These are phyloP conservation scores for Labrus mixtus DNA, from an alignment of 2,113 vertebrate species.

Conservation along the genomic window DNA sequence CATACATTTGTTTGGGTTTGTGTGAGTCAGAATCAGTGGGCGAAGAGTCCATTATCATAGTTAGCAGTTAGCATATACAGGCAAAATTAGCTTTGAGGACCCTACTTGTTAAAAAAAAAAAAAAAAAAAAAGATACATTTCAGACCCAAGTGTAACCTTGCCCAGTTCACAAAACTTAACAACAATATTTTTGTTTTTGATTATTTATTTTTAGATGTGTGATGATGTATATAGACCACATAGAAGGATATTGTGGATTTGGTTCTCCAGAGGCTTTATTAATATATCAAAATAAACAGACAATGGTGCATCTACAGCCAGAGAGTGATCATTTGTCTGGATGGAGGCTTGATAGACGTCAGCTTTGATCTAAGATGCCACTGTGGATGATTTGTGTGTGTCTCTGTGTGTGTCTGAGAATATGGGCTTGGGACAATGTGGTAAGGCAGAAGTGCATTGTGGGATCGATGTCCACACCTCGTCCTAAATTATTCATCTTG, in stretches of 20 bases:
- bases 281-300: background rate
- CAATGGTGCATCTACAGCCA: background rate
- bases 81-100: too few relatives aligned
- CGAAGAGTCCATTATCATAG: too few relatives aligned
- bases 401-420: slow-evolving; percentile 28
- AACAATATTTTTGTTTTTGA: too few relatives aligned
- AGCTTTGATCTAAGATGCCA: slow-evolving; percentile 41
- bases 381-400: slow-evolving; percentile 38
- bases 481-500: slow-evolving; percentile 85
- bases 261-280: background rate
- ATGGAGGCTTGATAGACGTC: slow-evolving; percentile 32
- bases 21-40: too few relatives aligned
- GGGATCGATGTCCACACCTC: slow-evolving; percentile 81
- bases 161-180: too few relatives aligned
- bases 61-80: too few relatives aligned
- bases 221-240: too few relatives aligned
- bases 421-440: slow-evolving; percentile 64
- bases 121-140: too few relatives aligned
- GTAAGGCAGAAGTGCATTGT: slow-evolving; percentile 76
- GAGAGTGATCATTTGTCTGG: slow-evolving; percentile 6
- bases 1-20: too few relatives aligned
- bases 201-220: too few relatives aligned
- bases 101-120: too few relatives aligned
- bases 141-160: too few relatives aligned
- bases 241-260: background rate